These are phyloP conservation scores for Athene noctua DNA, from an alignment of 2,113 vertebrate genomes.

Conservation along the genomic window DNA sequence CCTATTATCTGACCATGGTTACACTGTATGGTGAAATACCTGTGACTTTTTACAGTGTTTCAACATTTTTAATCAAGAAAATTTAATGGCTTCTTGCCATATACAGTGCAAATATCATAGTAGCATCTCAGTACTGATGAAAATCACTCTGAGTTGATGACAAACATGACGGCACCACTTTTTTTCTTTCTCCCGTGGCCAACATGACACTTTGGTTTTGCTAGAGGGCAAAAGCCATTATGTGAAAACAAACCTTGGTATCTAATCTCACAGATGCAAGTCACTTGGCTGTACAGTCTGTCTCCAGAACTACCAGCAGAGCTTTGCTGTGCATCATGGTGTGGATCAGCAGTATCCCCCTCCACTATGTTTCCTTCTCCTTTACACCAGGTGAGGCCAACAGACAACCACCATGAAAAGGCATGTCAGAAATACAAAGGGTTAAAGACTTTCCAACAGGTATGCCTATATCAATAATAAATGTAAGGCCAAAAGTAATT, in stretches of 20 bases:
- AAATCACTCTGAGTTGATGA: background rate
- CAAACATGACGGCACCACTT: fast-evolving
- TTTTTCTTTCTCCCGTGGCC: background rate
- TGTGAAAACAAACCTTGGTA: background rate
- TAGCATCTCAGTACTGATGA: background rate
- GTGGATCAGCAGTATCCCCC: background rate
- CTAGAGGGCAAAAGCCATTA: background rate
- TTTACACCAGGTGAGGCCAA: background rate
- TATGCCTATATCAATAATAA: background rate
- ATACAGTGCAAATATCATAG: background rate
- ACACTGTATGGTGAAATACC: background rate
- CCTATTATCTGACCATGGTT: background rate
- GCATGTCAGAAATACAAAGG: background rate
- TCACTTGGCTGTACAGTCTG: background rate
- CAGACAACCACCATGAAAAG: background rate
- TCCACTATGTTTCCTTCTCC: fast-evolving
- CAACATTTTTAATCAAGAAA: background rate
- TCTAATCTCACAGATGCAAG: background rate
- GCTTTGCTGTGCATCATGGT: background rate
- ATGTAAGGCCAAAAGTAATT: background rate
- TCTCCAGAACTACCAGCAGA: background rate
- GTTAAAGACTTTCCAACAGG: background rate
- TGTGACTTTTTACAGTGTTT: background rate
- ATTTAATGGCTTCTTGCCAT: background rate
- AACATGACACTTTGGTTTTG: background rate